Percentiles rank a stretch among this genome's conserved stretches.
Conservation (phyloP, 2,113 vertebrate species). For the Thryonomys swinderianus region DNA sequence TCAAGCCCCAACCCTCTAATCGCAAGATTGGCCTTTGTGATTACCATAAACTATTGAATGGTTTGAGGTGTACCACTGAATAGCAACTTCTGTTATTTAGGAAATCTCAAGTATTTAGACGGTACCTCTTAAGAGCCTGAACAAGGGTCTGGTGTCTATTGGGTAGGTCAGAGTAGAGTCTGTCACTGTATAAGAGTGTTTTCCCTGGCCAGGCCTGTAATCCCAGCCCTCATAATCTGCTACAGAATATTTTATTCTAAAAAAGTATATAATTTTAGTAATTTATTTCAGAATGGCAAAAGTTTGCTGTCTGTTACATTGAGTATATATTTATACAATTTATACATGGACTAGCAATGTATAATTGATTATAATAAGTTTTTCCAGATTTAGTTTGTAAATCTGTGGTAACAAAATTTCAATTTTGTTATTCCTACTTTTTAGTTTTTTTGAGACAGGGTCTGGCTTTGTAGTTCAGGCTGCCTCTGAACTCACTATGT, state of each 20-base stretch:
- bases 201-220: background rate
- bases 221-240: background rate
- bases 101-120: background rate
- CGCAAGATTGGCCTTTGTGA: background rate
- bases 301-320: background rate
- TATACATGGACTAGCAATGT: background rate
- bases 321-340: background rate
- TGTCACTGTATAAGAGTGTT: background rate
- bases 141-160: background rate
- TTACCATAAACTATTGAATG: background rate
- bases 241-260: slow-evolving; percentile 3
- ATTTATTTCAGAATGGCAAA: background rate
- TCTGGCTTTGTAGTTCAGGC: too few species aligned
- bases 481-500: too few species aligned
- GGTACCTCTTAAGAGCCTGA: background rate
- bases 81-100: background rate
- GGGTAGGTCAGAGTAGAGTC: background rate
- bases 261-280: background rate
- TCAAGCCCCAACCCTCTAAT: background rate
- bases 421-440: slow-evolving; percentile 1
- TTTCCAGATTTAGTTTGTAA: background rate
- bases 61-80: background rate
- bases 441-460: too few species aligned
- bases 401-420: slow-evolving; percentile 48
- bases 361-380: background rate